phyloP scores from a whole-genome alignment of 2,888 invertebrate genomes.

The Eumacrocentrus americanus region DNA sequence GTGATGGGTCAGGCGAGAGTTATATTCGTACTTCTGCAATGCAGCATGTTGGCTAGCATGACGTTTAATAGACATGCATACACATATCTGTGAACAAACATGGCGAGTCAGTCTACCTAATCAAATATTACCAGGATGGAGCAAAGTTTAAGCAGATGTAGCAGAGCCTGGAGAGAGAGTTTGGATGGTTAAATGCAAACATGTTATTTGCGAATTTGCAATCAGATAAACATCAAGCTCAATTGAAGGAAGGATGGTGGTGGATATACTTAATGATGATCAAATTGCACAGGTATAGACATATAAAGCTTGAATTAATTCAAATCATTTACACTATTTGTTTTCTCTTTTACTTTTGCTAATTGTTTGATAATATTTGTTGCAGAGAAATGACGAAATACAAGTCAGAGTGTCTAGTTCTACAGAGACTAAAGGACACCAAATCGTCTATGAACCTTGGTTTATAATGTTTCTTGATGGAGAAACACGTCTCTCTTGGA shows the following conservation, averaged over 20 bases:
- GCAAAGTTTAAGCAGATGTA: neutral
- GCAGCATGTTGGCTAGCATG: neutral
- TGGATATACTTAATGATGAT: neutral
- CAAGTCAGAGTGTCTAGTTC: neutral
- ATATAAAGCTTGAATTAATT: no score
- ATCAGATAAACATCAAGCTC: neutral
- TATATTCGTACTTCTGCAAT: neutral
- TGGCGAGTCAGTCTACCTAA: neutral
- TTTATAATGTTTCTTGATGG: neutral
- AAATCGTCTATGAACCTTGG: neutral
- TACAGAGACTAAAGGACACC: neutral
- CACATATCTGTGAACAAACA: neutral
- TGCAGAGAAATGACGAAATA: neutral
- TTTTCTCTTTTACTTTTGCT: no score
- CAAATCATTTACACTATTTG: neutral
- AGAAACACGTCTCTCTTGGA: conserved; percentile 2
- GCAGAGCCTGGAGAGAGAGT: neutral
- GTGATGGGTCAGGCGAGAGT: no score
- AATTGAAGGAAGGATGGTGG: neutral
- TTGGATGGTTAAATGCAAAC: neutral
- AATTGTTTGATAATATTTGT: neutral
- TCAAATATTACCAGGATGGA: neutral
- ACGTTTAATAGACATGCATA: neutral
- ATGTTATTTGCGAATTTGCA: neutral
- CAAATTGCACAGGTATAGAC: neutral